phyloP scores from a whole-genome alignment of 2,888 invertebrate species.

The Apamea anceps region DNA sequence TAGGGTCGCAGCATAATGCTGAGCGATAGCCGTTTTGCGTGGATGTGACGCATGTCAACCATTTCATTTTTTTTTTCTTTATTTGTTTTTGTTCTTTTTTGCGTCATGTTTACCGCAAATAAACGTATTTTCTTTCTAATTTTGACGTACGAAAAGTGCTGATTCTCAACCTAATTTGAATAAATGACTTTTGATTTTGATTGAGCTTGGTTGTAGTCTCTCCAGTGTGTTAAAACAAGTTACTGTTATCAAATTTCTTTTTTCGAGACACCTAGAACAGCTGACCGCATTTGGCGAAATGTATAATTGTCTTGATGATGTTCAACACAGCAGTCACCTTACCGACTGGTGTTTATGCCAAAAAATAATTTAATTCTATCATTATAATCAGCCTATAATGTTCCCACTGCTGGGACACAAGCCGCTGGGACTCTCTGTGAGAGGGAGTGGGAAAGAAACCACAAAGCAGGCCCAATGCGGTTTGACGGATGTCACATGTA shows the following conservation, averaged over 20 bases:
- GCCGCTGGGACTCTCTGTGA: background rate
- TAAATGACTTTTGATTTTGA: too few relatives aligned
- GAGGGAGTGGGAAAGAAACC: background rate
- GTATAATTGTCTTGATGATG: background rate
- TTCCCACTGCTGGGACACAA: background rate
- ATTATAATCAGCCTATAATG: background rate
- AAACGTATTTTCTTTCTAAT: too few relatives aligned
- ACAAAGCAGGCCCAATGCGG: background rate
- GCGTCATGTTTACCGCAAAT: too few relatives aligned
- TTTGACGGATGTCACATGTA: background rate
- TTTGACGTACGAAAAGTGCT: too few relatives aligned
- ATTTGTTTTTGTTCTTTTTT: too few relatives aligned
- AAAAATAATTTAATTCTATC: too few relatives aligned
- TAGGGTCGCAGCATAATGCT: too few relatives aligned
- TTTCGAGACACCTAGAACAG: background rate
- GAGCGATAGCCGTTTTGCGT: too few relatives aligned
- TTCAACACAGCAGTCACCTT: background rate
- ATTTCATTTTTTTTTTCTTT: too few relatives aligned
- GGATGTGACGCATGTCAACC: too few relatives aligned
- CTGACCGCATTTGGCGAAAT: background rate
- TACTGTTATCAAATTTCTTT: background rate
- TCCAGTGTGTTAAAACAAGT: background rate
- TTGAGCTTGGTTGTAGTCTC: background rate
- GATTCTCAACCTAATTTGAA: too few relatives aligned
- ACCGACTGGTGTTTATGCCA: background rate